Evolutionary conservation across 2,113 vertebrate species (phyloP).

Genomic region (Cottus gobio): DNA sequence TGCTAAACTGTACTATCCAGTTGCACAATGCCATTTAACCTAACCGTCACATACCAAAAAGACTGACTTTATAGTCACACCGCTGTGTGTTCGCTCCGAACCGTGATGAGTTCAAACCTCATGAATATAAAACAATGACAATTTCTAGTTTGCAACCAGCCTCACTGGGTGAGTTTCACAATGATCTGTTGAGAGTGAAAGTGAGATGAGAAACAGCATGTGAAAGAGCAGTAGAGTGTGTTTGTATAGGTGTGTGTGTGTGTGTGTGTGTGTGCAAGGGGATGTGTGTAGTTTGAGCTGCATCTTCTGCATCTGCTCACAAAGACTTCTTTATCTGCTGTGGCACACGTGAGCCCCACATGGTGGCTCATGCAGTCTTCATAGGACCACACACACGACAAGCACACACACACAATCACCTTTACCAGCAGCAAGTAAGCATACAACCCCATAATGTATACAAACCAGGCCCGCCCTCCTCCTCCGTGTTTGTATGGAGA

Average conservation of each 20-base stretch:
- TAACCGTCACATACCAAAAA: constrained; percentile 59
- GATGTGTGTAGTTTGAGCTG: neutral
- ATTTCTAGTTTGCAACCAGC: constrained; percentile 22
- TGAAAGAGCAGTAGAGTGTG: constrained; percentile 5
- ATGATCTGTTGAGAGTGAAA: constrained; percentile 7
- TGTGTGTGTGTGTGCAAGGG: constrained; percentile 6
- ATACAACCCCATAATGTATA: constrained; percentile 26
- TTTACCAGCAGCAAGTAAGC: constrained; percentile 34
- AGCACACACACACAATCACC: constrained; percentile 50
- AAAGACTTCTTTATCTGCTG: constrained; percentile 73
- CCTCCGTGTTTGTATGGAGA: constrained; percentile 10
- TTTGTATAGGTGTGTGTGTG: constrained; percentile 12
- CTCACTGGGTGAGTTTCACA: neutral
- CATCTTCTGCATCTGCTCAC: constrained; percentile 72
- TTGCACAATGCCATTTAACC: constrained; percentile 62
- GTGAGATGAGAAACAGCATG: neutral
- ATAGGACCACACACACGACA: constrained; percentile 55
- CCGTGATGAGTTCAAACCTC: constrained; percentile 33
- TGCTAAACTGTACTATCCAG: constrained; percentile 60
- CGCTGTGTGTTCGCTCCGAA: neutral
- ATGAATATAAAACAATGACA: neutral
- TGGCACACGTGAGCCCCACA: constrained; percentile 74
- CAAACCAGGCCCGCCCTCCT: neutral
- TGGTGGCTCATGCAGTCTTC: constrained; percentile 60
- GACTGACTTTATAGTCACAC: constrained; percentile 35